A percentile compares a stretch with the other conserved stretches of the same genome.
phyloP scores from a whole-genome alignment of 1,140 invertebrate species.

The Macrotrachela quadricornifera region DNA sequence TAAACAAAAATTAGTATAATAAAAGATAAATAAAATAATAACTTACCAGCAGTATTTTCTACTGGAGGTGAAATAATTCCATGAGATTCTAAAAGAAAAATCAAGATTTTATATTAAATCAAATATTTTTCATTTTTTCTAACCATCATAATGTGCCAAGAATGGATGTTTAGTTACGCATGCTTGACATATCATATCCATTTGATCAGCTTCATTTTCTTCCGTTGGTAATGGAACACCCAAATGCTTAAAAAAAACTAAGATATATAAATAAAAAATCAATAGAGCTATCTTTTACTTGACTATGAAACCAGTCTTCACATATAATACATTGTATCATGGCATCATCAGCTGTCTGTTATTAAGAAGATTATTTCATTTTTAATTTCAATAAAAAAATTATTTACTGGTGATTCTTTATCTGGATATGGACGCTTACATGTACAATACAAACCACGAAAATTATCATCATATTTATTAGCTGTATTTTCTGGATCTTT shows the following conservation, averaged over 20 bases:
- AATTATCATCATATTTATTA: constrained; percentile 44
- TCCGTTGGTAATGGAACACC: constrained; percentile 15
- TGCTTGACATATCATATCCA: constrained; percentile 45
- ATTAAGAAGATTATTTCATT: too few relatives aligned
- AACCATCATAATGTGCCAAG: constrained; percentile 44
- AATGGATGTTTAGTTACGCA: constrained; percentile 52
- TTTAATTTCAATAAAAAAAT: constrained; percentile 17
- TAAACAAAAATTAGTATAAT: too few relatives aligned
- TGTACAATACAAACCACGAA: constrained; percentile 67
- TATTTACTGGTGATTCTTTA: constrained; percentile 42
- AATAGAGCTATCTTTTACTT: background rate
- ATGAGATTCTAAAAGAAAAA: too few relatives aligned
- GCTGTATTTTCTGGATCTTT: constrained; percentile 16
- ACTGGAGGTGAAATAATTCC: too few relatives aligned
- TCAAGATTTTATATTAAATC: too few relatives aligned
- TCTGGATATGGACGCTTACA: constrained; percentile 88
- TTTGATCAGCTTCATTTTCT: constrained; percentile 36
- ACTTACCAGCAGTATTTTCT: too few relatives aligned
- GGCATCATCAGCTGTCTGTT: constrained; percentile 43
- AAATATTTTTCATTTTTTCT: too few relatives aligned
- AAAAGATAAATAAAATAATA: too few relatives aligned
- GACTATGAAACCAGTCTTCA: constrained; percentile 81
- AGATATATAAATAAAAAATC: background rate
- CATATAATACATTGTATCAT: constrained; percentile 92
- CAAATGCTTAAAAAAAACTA: constrained; percentile 40